Conservation (phyloP, 2,888 invertebrate species). For the Drosophila mayaguana region DNA sequence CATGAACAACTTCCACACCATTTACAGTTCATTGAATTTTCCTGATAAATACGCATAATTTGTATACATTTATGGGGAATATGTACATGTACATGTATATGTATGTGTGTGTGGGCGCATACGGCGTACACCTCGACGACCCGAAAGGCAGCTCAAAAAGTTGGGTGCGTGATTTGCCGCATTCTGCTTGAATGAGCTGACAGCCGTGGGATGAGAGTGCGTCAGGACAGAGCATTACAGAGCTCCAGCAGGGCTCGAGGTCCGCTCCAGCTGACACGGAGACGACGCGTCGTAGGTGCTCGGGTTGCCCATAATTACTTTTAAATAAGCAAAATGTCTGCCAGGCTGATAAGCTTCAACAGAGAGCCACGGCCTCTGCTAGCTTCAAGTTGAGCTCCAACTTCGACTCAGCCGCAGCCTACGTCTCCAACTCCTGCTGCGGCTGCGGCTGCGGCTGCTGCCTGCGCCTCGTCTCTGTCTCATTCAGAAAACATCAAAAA, state of each 20-base stretch:
- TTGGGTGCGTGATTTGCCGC: conserved; percentile 74
- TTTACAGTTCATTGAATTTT: conserved; percentile 78
- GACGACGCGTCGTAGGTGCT: conserved; percentile 35
- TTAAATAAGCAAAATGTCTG: conserved; percentile 69
- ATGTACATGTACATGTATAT: conserved; percentile 2
- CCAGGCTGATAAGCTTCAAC: conserved; percentile 42
- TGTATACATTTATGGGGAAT: conserved; percentile 71
- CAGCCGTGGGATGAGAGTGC: conserved; percentile 32
- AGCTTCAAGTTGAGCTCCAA: background rate
- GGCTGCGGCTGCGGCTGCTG: background rate
- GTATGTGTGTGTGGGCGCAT: background rate
- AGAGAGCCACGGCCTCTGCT: background rate
- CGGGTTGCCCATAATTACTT: conserved; percentile 72
- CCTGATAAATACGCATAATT: conserved; percentile 79
- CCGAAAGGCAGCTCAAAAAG: conserved; percentile 28
- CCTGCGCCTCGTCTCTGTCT: conserved; percentile 1
- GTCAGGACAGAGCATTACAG: background rate
- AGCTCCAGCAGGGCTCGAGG: conserved; percentile 4
- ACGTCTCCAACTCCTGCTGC: background rate
- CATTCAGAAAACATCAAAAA: conserved; percentile 70
- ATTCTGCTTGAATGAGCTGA: conserved; percentile 75
- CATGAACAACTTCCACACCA: conserved; percentile 76
- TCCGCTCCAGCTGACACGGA: conserved; percentile 34
- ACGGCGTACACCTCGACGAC: conserved; percentile 13
- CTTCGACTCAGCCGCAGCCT: background rate